Conservation (phyloP, 64 coral and sea anemone species). For the Dendronephthya gigantea region DNA sequence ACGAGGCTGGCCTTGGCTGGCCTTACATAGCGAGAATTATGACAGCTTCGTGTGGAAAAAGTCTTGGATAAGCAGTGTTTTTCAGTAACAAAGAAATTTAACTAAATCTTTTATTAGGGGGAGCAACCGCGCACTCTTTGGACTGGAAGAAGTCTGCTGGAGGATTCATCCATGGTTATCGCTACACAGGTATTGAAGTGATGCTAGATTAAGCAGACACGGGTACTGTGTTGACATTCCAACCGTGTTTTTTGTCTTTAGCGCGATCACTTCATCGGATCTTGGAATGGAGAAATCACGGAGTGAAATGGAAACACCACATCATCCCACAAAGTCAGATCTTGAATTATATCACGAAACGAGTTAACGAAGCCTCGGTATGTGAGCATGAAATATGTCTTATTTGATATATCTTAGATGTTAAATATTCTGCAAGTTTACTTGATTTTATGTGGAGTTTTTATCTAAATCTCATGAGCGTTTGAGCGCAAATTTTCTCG, state of each 20-base stretch:
- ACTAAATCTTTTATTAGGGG: constrained; percentile 32
- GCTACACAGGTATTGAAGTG: constrained; percentile 63
- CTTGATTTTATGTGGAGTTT: no score
- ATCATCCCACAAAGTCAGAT: constrained; percentile 46
- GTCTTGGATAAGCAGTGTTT: no score
- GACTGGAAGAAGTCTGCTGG: constrained; percentile 85
- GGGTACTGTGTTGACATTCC: no score
- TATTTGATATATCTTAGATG: no score
- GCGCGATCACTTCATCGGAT: constrained; percentile 68
- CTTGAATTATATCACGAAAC: constrained; percentile 56
- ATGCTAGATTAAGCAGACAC: neutral
- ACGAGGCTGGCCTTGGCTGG: no score
- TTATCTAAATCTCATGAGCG: no score
- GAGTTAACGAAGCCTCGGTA: constrained; percentile 94
- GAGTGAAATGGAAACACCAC: constrained; percentile 57
- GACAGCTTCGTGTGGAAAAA: no score
- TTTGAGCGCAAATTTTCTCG: no score
- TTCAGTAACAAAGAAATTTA: no score
- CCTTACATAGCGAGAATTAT: no score
- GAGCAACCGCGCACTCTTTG: constrained; percentile 82
- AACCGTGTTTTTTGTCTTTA: constrained; percentile 5
- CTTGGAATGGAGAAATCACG: constrained; percentile 68
- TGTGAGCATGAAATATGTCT: constrained; percentile 6
- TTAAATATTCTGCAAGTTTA: no score
- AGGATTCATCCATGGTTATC: constrained; percentile 93